phyloP scores from a whole-genome alignment of 2,797 vertebrate species.

The Tarsius wallacei region DNA sequence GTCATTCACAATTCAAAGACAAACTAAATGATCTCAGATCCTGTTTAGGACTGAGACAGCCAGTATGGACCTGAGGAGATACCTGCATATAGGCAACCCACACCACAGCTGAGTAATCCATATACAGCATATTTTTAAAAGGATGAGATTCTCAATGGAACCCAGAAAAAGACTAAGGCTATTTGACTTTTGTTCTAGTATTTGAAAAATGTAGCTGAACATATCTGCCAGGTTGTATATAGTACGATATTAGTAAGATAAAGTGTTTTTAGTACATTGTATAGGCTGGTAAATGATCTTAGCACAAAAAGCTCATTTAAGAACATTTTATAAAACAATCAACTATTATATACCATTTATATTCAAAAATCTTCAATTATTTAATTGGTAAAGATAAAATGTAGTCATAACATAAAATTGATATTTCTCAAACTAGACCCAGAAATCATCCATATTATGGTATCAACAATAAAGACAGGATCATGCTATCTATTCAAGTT shows the following conservation, averaged over 20 bases:
- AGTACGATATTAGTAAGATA: neutral
- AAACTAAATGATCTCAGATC: neutral
- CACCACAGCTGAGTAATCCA: neutral
- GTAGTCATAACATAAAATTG: neutral
- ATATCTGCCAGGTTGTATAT: neutral
- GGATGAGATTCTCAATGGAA: neutral
- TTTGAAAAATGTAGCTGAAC: neutral
- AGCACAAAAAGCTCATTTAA: neutral
- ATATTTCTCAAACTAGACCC: neutral
- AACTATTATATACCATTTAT: neutral
- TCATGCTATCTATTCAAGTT: neutral
- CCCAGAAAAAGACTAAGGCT: neutral
- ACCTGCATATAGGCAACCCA: neutral
- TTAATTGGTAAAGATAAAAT: neutral
- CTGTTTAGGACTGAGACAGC: neutral
- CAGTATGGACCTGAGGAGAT: neutral
- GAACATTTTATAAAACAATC: neutral
- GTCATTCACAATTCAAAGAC: no score
- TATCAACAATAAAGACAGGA: neutral
- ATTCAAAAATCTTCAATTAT: neutral
- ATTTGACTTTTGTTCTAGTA: neutral
- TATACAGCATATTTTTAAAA: neutral
- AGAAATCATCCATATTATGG: neutral
- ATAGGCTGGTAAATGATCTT: neutral
- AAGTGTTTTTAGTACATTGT: neutral